Evolutionary conservation across 1,140 invertebrate genomes (phyloP).

Genomic region (Eumeta japonica): DNA sequence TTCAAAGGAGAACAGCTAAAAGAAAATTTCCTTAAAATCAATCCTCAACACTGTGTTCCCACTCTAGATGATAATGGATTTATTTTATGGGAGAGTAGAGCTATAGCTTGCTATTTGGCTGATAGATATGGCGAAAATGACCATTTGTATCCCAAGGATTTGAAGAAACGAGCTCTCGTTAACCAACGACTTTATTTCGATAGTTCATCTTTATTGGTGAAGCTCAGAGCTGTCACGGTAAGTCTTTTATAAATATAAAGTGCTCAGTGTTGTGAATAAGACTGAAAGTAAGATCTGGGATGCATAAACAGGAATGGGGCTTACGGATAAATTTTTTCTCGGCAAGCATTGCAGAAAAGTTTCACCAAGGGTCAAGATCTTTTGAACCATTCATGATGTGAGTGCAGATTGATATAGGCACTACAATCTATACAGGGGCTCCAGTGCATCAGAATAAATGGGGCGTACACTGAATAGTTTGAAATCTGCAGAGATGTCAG

Average conservation of each 20-base stretch:
- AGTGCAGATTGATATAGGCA: no score
- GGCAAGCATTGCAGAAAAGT: no score
- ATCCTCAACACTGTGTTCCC: conserved; percentile 67
- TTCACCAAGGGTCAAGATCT: no score
- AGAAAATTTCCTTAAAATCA: conserved; percentile 65
- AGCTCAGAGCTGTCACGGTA: conserved; percentile 62
- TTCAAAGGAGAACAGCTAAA: conserved; percentile 64
- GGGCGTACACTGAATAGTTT: no score
- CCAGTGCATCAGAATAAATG: no score
- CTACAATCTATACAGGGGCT: no score
- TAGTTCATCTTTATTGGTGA: conserved; percentile 61
- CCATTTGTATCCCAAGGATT: conserved; percentile 63
- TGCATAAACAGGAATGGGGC: no score
- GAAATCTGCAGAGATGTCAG: no score
- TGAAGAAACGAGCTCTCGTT: conserved; percentile 59
- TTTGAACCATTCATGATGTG: no score
- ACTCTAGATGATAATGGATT: conserved; percentile 67
- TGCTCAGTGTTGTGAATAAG: no score
- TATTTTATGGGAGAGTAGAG: conserved; percentile 60
- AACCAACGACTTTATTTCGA: conserved; percentile 67
- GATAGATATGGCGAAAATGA: conserved; percentile 63
- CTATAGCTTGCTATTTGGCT: conserved; percentile 64
- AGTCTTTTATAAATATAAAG: conserved; percentile 18
- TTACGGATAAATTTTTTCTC: no score
- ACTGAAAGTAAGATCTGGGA: no score